A percentile compares a stretch with the other conserved stretches of the same genome.
These are phyloP conservation scores for Clarias batrachus DNA, from an alignment of 2,113 vertebrate species.

Conservation along the genomic window DNA sequence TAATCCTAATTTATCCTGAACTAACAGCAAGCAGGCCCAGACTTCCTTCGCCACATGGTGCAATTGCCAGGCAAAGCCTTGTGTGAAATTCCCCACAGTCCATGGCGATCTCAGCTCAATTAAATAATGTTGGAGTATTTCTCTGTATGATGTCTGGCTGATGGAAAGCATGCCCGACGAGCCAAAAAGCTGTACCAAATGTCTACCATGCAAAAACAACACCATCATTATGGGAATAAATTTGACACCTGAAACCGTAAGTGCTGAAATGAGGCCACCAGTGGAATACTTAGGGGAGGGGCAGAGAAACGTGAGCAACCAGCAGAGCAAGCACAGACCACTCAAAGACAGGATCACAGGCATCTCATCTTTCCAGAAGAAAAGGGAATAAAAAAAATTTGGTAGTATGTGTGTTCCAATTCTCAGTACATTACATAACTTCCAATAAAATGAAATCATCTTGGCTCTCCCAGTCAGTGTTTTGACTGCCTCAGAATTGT, in stretches of 20 bases:
- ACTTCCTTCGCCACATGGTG: constrained; percentile 2
- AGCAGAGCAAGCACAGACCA: not conserved
- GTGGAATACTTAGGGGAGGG: not conserved
- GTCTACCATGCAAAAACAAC: not conserved
- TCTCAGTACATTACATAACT: constrained; percentile 2
- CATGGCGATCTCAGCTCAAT: not conserved
- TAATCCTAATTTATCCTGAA: not conserved
- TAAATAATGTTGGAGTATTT: constrained; percentile 5
- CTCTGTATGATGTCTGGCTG: not conserved
- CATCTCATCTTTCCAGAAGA: not conserved
- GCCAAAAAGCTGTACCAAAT: constrained; percentile 8
- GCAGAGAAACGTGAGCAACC: not conserved
- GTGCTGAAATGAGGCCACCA: not conserved
- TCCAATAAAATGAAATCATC: not conserved
- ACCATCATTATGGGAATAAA: not conserved
- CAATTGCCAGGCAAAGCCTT: not conserved
- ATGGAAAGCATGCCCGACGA: not conserved
- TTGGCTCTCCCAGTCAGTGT: not conserved
- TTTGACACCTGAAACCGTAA: not conserved
- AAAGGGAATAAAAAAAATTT: not conserved
- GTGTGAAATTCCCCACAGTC: constrained; percentile 12
- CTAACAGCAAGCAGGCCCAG: constrained; percentile 16
- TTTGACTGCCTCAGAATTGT: not conserved
- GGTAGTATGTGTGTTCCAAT: not conserved
- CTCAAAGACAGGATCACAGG: constrained; percentile 14